Evolutionary conservation across 2,113 vertebrate genomes (phyloP), one percentile per base, ranked within the genome.

Genomic region (Megalops atlanticus): DNA sequence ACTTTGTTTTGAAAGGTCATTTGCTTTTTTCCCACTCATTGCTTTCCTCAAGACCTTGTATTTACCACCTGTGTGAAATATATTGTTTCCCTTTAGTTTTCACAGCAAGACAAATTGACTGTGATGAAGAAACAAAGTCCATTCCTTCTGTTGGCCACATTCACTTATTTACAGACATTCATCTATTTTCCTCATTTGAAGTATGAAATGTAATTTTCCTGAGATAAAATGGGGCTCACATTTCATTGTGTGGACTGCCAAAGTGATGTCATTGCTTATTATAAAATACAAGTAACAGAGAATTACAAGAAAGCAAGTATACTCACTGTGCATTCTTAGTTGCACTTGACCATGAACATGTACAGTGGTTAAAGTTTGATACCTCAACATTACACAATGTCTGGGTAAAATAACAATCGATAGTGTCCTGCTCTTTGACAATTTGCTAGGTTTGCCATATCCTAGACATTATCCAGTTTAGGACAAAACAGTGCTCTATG

Each of bases 331-430:
- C n/a, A n/a, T n/a, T n/a, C n/a, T n/a, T n/a, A n/a, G n/a, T n/a
- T n/a, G n/a, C n/a, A n/a, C n/a, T n/a, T n/a, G n/a, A n/a, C n/a
- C n/a, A n/a, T n/a, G n/a, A n/a, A n/a, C n/a, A n/a, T n/a, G n/a
- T n/a, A n/a, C n/a, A n/a, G n/a, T n/a, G n/a, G n/a, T n/a, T 74
- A 74, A 74, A 40, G 39, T 39, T 39, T 43, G 72, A 40, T 38
- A 39, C 6, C 39, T 74, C 39, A 21, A 43, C 27, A 75, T 75
- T 47, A 41, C 39, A n/a, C 11, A 45, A n/a, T n/a, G n/a, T n/a
- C n/a, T n/a, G n/a, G n/a, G n/a, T n/a, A n/a, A n/a, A n/a, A n/a
- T n/a, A n/a, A n/a, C n/a, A n/a, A n/a, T n/a, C n/a, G n/a, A n/a
- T n/a, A n/a, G n/a, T n/a, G n/a, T n/a, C n/a, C n/a, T n/a, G n/a